Evolutionary conservation across 2,888 invertebrate genomes (phyloP).

Genomic region (Orthosia gracilis): DNA sequence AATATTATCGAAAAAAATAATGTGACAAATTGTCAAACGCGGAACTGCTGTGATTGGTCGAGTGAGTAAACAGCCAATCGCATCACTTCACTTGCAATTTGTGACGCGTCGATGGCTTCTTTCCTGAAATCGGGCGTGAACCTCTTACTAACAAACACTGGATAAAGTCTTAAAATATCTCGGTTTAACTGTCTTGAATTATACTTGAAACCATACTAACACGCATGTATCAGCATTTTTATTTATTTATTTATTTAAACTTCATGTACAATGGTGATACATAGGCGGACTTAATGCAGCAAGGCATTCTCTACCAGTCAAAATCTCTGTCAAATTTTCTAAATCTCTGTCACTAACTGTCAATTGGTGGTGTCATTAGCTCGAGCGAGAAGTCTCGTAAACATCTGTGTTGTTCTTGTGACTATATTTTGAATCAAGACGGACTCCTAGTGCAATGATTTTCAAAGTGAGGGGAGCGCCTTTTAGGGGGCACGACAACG

Average conservation of each 20-base stretch:
- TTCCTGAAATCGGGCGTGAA: neutral
- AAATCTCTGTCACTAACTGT: neutral
- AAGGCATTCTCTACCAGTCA: no score
- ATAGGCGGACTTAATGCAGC: no score
- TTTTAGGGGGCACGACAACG: no score
- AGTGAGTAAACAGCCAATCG: neutral
- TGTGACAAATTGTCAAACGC: neutral
- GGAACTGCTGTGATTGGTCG: neutral
- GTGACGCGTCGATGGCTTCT: neutral
- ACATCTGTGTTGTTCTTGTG: neutral
- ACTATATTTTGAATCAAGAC: neutral
- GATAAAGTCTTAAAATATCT: neutral
- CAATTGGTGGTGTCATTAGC: neutral
- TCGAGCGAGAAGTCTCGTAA: neutral
- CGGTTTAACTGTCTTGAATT: neutral
- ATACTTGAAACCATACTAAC: slow-evolving; percentile 8
- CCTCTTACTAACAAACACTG: slow-evolving; percentile 36
- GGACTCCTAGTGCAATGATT: neutral
- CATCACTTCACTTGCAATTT: neutral
- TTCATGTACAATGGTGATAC: no score
- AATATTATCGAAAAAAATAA: neutral
- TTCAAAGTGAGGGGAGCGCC: no score
- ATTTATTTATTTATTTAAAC: no score
- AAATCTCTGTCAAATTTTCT: no score
- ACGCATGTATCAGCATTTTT: slow-evolving; percentile 18